phyloP scores from a whole-genome alignment of 2,888 invertebrate genomes.

The Tipula unca region DNA sequence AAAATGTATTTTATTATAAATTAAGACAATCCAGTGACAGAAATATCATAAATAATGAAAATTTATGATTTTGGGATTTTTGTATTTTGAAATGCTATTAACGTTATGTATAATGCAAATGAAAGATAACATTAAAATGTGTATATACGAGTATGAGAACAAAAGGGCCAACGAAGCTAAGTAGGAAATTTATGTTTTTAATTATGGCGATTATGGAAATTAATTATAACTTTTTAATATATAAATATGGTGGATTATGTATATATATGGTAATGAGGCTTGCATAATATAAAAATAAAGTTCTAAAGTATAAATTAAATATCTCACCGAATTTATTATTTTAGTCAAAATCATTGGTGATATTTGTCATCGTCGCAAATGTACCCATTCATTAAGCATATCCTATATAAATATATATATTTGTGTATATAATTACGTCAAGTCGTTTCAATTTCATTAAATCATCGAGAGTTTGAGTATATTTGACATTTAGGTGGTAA shows the following conservation, averaged over 20 bases:
- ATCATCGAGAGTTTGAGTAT: neutral
- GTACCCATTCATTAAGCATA: neutral
- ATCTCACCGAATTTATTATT: too few species aligned
- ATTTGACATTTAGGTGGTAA: neutral
- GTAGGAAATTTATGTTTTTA: neutral
- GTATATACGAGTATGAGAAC: neutral
- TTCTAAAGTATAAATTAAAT: neutral
- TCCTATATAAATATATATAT: too few species aligned
- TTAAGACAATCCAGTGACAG: neutral
- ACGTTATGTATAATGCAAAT: neutral
- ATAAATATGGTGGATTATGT: neutral
- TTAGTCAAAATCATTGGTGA: neutral
- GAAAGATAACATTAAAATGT: neutral
- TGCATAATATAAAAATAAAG: neutral
- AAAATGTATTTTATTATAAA: neutral
- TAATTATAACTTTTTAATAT: neutral
- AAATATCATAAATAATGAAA: neutral
- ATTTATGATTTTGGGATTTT: neutral
- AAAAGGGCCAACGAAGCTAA: neutral
- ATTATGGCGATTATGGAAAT: neutral
- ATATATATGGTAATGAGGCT: neutral
- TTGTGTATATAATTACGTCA: neutral
- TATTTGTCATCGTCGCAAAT: neutral
- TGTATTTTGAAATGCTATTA: neutral
- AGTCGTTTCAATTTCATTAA: neutral